These are phyloP conservation scores for Lithobates pipiens DNA, from an alignment of 2,797 vertebrate genomes.

Conservation along the genomic window DNA sequence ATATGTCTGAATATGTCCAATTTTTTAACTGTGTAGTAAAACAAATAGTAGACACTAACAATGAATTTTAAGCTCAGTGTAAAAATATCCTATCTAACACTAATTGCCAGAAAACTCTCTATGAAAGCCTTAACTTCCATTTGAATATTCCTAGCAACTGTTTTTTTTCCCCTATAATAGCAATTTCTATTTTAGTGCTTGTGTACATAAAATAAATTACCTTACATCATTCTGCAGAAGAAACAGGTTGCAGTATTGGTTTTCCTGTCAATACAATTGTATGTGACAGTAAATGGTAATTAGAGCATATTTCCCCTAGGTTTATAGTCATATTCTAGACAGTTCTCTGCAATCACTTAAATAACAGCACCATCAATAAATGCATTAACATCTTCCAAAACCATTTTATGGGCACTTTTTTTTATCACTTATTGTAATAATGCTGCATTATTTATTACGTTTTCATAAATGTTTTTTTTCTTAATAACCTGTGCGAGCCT, in stretches of 20 bases:
- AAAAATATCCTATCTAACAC: no score
- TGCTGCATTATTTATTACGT: not conserved
- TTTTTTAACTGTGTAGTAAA: no score
- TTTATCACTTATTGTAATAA: not conserved
- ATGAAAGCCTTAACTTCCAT: no score
- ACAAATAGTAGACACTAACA: no score
- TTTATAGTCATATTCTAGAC: not conserved
- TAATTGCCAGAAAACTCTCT: no score
- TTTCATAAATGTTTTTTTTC: not conserved
- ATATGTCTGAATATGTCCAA: no score
- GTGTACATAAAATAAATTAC: not conserved
- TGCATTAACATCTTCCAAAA: not conserved
- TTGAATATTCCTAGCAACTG: no score
- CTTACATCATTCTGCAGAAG: no score
- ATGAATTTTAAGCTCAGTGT: no score
- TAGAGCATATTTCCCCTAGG: not conserved
- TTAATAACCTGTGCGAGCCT: not conserved
- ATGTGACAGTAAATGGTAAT: not conserved
- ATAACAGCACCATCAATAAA: conserved; percentile 7
- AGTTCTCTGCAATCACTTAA: not conserved
- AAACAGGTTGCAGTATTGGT: not conserved
- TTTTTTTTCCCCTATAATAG: no score
- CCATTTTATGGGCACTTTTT: not conserved
- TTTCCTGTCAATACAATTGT: not conserved
- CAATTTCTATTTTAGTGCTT: not conserved